phyloP scores from a whole-genome alignment of 2,888 invertebrate species.

The Omphaloscelis lunosa region DNA sequence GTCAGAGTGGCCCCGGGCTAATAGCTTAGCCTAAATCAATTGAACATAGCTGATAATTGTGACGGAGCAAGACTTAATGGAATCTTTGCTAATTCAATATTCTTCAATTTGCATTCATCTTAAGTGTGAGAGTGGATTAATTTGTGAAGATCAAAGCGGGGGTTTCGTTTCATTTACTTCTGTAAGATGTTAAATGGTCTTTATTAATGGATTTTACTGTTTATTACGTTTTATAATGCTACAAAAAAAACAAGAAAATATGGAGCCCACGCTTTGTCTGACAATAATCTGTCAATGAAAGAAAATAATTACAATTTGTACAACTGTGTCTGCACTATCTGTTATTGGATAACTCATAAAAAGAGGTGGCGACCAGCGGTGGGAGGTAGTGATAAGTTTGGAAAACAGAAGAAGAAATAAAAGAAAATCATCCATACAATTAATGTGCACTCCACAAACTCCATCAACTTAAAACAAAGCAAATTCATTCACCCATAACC shows the following conservation, averaged over 20 bases:
- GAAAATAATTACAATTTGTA: not conserved
- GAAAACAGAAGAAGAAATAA: not conserved
- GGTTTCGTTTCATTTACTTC: constrained; percentile 32
- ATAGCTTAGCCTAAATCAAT: constrained; percentile 72
- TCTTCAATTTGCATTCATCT: constrained; percentile 59
- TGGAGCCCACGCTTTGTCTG: not conserved
- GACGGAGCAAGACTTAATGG: constrained; percentile 64
- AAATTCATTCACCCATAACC: not conserved
- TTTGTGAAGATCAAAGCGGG: constrained; percentile 32
- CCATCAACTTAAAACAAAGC: constrained; percentile 11
- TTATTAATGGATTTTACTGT: constrained; percentile 10
- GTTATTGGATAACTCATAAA: not conserved
- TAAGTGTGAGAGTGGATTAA: constrained; percentile 59
- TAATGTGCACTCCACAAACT: constrained; percentile 6
- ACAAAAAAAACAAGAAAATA: not conserved
- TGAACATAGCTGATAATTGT: constrained; percentile 70
- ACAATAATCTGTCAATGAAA: no score
- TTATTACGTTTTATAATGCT: not conserved
- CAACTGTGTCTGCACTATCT: not conserved
- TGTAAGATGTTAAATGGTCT: not conserved
- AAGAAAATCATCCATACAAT: not conserved
- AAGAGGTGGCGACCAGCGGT: not conserved
- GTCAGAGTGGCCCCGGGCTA: constrained; percentile 61
- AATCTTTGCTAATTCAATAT: constrained; percentile 66
- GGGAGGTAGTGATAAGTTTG: no score